Evolutionary conservation across 2,888 invertebrate genomes (phyloP).

Genomic region (Strigamia crassipes): DNA sequence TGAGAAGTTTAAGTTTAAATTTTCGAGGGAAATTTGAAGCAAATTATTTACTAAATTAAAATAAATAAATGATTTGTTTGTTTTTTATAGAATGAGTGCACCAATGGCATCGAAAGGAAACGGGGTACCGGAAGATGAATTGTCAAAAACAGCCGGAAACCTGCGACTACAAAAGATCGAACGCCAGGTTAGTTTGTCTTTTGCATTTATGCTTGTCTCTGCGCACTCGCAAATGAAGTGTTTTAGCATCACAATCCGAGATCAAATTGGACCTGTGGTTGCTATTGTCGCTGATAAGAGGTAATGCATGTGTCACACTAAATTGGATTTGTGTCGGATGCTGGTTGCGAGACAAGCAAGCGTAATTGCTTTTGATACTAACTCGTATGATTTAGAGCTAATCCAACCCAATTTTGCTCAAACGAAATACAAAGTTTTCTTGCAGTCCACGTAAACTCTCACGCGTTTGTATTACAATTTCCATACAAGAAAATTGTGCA

Average conservation of each 20-base stretch:
- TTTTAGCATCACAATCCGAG: not conserved
- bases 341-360: not conserved
- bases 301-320: not conserved
- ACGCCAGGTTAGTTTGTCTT: not conserved
- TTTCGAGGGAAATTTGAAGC: not conserved
- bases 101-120: not conserved
- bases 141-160: not conserved
- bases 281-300: not conserved
- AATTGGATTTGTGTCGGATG: not conserved
- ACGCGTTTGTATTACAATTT: not conserved
- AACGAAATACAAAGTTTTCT: not conserved
- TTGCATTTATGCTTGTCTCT: too few species aligned
- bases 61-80: not conserved
- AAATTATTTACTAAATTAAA: too few species aligned
- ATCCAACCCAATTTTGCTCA: not conserved
- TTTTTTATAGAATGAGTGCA: not conserved
- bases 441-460: not conserved
- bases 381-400: not conserved
- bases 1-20: not conserved
- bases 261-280: not conserved
- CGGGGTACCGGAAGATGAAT: not conserved
- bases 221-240: not conserved
- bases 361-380: not conserved
- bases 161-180: not conserved
- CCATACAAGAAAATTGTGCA: conserved; percentile 4